These are phyloP conservation scores for Poecilobothrus nobilitatus DNA, from an alignment of 2,888 invertebrate genomes.

Conservation along the genomic window DNA sequence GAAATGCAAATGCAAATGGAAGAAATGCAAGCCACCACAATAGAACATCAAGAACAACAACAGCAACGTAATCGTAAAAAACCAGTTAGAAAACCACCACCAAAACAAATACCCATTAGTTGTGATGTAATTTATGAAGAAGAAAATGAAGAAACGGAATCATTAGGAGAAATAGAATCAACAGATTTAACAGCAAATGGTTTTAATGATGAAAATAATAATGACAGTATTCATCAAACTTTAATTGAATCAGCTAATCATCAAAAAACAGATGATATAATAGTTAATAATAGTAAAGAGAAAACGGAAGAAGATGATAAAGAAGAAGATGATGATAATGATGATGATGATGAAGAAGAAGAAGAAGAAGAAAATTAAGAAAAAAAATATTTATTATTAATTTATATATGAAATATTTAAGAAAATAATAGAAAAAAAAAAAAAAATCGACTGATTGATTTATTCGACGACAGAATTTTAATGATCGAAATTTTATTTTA, in stretches of 20 bases:
- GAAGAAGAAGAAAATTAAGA: no score
- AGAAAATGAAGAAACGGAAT: slow-evolving; percentile 38
- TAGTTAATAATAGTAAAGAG: slow-evolving; percentile 14
- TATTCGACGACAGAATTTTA: neutral
- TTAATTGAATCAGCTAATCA: slow-evolving; percentile 9
- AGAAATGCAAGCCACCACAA: slow-evolving; percentile 29
- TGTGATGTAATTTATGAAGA: slow-evolving; percentile 45
- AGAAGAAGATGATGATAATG: slow-evolving; percentile 19
- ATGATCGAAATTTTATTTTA: neutral
- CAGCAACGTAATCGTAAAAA: slow-evolving; percentile 15
- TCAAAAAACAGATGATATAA: slow-evolving; percentile 12
- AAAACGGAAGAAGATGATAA: slow-evolving; percentile 14
- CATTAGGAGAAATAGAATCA: slow-evolving; percentile 35
- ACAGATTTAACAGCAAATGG: slow-evolving; percentile 22
- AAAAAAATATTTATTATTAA: no score
- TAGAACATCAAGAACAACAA: slow-evolving; percentile 18
- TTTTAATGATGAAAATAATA: neutral
- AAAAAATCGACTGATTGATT: neutral
- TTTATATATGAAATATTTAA: no score
- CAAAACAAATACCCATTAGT: slow-evolving; percentile 40
- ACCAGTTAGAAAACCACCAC: slow-evolving; percentile 35
- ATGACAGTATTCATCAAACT: slow-evolving; percentile 8
- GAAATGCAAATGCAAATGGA: slow-evolving; percentile 49
- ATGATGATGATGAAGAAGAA: slow-evolving; percentile 12
- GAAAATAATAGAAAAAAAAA: no score